phyloP scores from a whole-genome alignment of 2,797 vertebrate species.

The Rhynchonycteris naso region DNA sequence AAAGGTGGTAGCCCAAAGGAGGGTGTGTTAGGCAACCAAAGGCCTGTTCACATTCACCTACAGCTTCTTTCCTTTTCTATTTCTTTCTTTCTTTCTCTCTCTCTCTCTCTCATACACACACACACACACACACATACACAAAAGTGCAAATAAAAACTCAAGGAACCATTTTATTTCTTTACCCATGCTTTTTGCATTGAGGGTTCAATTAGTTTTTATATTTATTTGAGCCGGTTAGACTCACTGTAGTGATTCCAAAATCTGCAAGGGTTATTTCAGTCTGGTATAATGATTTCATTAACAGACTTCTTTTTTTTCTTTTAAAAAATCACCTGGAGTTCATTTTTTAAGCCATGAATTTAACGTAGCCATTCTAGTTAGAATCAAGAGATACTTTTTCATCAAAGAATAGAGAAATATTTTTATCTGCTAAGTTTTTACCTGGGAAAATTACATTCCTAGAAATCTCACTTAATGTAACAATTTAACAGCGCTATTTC shows the following conservation, averaged over 20 bases:
- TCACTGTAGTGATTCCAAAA: not conserved
- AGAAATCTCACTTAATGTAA: not conserved
- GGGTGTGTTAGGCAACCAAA: not conserved
- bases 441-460: not conserved
- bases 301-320: not conserved
- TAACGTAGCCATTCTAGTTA: not conserved
- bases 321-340: not conserved
- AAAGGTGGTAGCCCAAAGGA: not conserved
- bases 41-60: not conserved
- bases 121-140: not conserved
- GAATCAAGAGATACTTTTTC: not conserved
- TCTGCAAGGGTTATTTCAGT: slow-evolving; percentile 17
- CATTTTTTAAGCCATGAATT: slow-evolving; percentile 29
- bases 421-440: not conserved
- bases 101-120: not conserved
- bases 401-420: not conserved
- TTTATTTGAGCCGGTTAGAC: not conserved
- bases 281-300: slow-evolving; percentile 1
- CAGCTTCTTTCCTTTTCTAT: not conserved
- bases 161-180: not conserved
- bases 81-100: not conserved
- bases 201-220: not conserved
- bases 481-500: not conserved
- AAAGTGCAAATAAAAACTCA: not conserved
- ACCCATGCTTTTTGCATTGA: not conserved